Evolutionary conservation across 2,113 vertebrate species (phyloP).

Genomic region (Porphyrio hochstetteri): DNA sequence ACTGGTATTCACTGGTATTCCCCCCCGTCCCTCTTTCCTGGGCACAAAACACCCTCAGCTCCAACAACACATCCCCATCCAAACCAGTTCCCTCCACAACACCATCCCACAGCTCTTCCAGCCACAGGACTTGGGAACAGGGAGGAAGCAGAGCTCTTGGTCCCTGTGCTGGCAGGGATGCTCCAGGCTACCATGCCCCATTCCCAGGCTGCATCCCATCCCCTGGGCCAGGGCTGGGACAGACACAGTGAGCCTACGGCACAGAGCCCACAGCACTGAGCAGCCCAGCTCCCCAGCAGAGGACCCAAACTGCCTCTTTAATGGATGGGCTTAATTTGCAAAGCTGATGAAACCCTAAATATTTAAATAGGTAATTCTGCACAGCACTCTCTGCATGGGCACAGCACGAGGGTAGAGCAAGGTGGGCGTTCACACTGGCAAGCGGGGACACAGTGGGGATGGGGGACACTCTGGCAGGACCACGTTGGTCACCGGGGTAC

Average conservation of each 20-base stretch:
- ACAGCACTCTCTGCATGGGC: background rate
- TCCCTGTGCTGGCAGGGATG: background rate
- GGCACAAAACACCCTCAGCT: rapidly evolving
- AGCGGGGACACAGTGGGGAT: rapidly evolving
- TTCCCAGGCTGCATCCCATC: background rate
- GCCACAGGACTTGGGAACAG: rapidly evolving
- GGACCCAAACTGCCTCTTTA: background rate
- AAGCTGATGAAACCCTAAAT: conserved; percentile 72
- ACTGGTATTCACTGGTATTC: rapidly evolving
- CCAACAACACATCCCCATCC: background rate
- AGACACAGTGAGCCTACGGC: background rate
- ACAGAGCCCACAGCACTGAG: background rate
- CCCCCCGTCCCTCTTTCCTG: background rate
- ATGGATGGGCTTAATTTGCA: conserved; percentile 71
- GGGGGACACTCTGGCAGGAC: background rate
- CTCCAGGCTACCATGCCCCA: rapidly evolving
- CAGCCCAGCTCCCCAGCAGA: background rate
- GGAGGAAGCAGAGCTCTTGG: rapidly evolving
- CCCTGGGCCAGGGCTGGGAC: background rate
- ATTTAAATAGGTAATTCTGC: conserved; percentile 67
- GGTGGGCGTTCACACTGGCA: rapidly evolving
- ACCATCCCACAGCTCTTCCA: rapidly evolving
- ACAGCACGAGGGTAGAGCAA: rapidly evolving
- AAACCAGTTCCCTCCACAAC: background rate
- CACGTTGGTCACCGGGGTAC: background rate